phyloP scores from a whole-genome alignment of 2,888 invertebrate species.

The Vesta saturnalis region DNA sequence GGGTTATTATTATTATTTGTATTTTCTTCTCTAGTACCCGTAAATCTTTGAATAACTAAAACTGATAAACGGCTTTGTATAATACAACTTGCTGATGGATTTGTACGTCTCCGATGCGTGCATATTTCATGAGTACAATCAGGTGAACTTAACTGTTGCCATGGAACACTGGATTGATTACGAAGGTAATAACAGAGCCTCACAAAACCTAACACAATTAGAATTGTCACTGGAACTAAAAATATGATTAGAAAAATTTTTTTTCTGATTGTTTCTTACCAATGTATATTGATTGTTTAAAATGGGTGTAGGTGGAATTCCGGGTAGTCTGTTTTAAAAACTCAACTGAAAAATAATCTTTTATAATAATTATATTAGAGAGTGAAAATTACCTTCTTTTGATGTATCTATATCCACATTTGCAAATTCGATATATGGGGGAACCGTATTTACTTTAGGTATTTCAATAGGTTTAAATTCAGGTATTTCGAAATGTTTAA shows the following conservation, averaged over 20 bases:
- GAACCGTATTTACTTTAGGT: no score
- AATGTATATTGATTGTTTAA: neutral
- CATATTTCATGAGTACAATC: neutral
- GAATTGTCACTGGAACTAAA: neutral
- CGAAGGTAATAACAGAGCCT: neutral
- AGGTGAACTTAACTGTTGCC: neutral
- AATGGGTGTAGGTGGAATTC: neutral
- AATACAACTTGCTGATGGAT: neutral
- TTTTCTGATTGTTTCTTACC: no score
- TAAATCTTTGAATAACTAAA: neutral
- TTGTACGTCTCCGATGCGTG: neutral
- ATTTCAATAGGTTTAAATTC: no score
- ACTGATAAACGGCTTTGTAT: neutral
- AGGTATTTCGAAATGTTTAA: no score
- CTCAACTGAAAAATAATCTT: no score
- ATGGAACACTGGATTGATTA: neutral
- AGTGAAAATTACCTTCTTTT: no score
- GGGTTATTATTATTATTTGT: neutral
- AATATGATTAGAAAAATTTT: neutral
- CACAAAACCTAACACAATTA: neutral
- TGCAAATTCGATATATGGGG: no score
- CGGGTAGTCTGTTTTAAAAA: no score
- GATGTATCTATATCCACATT: no score
- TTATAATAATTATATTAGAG: no score
- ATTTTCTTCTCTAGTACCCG: neutral